Evolutionary conservation across 1,140 invertebrate genomes (phyloP).

Genomic region (Chrysomallon squamiferum): DNA sequence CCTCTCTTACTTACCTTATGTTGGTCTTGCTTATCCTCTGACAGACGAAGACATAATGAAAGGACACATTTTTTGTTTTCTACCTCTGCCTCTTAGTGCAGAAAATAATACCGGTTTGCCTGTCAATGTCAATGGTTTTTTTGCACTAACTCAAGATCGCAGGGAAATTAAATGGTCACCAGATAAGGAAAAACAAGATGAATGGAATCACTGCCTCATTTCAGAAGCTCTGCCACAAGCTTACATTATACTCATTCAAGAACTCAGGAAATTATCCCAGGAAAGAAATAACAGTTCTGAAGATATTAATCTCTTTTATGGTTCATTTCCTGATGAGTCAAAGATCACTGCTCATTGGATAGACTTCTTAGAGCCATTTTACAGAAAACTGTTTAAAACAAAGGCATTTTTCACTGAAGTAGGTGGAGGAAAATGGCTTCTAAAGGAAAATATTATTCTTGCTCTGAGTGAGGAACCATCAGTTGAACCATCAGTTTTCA

Average conservation of each 20-base stretch:
- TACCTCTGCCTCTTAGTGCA: conserved; percentile 37
- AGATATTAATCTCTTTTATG: too few relatives aligned
- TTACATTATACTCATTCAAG: conserved; percentile 12
- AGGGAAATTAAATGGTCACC: conserved; percentile 51
- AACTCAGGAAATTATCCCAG: too few relatives aligned
- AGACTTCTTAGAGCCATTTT: too few relatives aligned
- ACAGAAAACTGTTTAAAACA: too few relatives aligned
- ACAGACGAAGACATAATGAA: not conserved
- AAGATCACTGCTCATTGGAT: too few relatives aligned
- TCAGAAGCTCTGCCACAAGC: conserved; percentile 41
- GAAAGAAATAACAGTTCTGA: too few relatives aligned
- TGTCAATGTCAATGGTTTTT: conserved; percentile 54
- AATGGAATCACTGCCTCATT: conserved; percentile 50
- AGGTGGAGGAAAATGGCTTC: too few relatives aligned
- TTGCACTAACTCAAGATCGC: conserved; percentile 51
- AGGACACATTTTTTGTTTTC: conserved; percentile 52
- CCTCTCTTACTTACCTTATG: conserved; percentile 8
- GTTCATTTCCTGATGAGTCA: too few relatives aligned
- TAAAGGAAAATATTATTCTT: too few relatives aligned
- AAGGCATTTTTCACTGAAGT: too few relatives aligned
- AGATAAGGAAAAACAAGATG: conserved; percentile 20
- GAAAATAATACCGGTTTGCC: conserved; percentile 48
- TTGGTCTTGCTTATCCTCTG: conserved; percentile 17
- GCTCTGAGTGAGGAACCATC: too few relatives aligned
- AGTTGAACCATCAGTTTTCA: too few relatives aligned